Evolutionary conservation across 1,140 invertebrate species (phyloP).

Genomic region (Aplysia californica): DNA sequence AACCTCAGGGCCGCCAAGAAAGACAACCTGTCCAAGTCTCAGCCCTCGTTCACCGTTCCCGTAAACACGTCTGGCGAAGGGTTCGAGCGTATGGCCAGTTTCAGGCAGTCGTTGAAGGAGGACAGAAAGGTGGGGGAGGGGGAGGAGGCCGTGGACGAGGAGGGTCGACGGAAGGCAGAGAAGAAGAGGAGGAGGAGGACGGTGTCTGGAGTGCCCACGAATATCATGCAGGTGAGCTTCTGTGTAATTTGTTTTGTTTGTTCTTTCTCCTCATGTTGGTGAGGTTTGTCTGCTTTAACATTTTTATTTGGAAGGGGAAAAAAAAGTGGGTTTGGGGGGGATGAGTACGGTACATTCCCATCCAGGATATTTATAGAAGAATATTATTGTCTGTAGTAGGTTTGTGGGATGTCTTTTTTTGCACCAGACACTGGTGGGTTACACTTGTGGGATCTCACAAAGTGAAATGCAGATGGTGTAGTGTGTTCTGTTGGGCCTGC

Average conservation of each 20-base stretch:
- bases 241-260: neutral
- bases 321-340: no score
- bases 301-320: no score
- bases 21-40: constrained; percentile 40
- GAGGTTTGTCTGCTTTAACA: no score
- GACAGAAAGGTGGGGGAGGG: neutral
- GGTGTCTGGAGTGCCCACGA: constrained; percentile 53
- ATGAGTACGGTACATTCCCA: no score
- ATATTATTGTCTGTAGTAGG: no score
- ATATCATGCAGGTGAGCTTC: constrained; percentile 43
- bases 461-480: no score
- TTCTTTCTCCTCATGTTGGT: neutral
- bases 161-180: no score
- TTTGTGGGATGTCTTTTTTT: no score
- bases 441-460: no score
- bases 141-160: neutral
- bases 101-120: constrained; percentile 46
- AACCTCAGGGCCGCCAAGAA: constrained; percentile 27
- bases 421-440: no score
- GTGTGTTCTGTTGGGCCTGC: no score
- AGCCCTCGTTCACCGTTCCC: constrained; percentile 49
- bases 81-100: constrained; percentile 57
- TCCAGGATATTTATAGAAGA: no score
- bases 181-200: constrained; percentile 50
- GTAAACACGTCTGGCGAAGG: constrained; percentile 58